Conservation (phyloP, 2,797 vertebrate species). For the Acipenser oxyrinchus region DNA sequence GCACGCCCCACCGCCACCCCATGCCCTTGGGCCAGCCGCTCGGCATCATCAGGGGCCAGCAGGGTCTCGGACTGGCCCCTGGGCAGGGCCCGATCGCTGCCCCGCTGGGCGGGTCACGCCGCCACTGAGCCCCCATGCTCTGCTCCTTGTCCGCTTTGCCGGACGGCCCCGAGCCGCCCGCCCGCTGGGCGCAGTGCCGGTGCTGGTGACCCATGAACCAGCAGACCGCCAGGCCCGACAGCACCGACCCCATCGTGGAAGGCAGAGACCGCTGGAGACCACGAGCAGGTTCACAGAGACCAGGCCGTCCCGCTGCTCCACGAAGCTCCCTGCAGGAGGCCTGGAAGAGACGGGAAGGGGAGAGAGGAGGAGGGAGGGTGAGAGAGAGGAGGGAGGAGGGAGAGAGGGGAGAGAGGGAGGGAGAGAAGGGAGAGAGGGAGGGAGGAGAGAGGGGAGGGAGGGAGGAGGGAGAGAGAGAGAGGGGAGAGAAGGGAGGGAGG, state of each 20-base stretch:
- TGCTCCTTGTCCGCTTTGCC: constrained; percentile 78
- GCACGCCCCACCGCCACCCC: constrained; percentile 41
- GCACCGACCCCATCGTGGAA: constrained; percentile 81
- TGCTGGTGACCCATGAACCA: constrained; percentile 92
- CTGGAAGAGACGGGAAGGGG: constrained; percentile 37
- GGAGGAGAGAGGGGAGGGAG: constrained; percentile 8
- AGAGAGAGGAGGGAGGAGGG: constrained; percentile 11
- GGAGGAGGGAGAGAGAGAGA: not conserved
- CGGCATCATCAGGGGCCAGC: constrained; percentile 77
- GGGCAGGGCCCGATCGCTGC: constrained; percentile 37
- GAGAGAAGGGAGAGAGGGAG: no score
- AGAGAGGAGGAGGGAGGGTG: not conserved
- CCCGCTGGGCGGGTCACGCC: constrained; percentile 79
- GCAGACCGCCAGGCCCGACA: constrained; percentile 87
- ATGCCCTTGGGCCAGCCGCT: constrained; percentile 81
- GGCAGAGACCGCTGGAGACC: constrained; percentile 81
- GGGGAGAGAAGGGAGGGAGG: not conserved
- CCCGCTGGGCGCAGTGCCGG: constrained; percentile 55
- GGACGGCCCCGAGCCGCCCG: constrained; percentile 46
- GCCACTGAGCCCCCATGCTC: constrained; percentile 77
- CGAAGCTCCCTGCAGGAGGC: constrained; percentile 77
- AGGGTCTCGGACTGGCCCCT: constrained; percentile 66
- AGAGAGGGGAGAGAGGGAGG: no score
- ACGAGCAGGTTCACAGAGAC: constrained; percentile 90
- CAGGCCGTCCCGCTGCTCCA: constrained; percentile 80